Base-by-base conservation (phyloP, 2,797 vertebrate species). In the Sitta carolinensis region DNA sequence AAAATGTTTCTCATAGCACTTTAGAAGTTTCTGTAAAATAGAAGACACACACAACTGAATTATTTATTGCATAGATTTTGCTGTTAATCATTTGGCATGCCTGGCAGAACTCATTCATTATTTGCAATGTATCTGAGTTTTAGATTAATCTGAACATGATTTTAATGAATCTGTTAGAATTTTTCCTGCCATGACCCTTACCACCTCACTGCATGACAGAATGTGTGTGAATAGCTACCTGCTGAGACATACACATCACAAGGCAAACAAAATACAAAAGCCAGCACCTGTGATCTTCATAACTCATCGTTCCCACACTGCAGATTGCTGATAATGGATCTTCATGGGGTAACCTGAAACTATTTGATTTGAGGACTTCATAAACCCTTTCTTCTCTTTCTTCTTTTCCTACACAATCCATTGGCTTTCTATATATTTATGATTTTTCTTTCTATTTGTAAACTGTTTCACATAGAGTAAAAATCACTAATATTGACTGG, bases 11-110 rank as follows among this genome's bases (percentile, higher is more conserved):
- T 55, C 36, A 58, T 29, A 68, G 15, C 32, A 78, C 13, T 69
- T 81, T 27, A 51, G 64, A 69, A 59, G 40, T 81, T 91, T 72
- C 73, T 84, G 15, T 84, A 62, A 78, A 88, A 62, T n/a, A 38
- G 23, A 66, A 86, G 59, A 78, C 23, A 48, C 14, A n/a, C 10
- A 45, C 11, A 84, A 30, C 27, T 77, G 64, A 77, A 85, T 83
- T 91, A 93, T 80, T 94, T 92, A 59, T 94, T 58, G 38, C 34
- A 61, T 30, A 72, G 58, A 36, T 89, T 91, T 89, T 93, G 38
- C 51, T 36, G 54, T 58, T 48, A 32, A 81, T 94, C 58, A 64
- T 1, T 36, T 89, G 76, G 30, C 74, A 12, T 32, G 80, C 19
- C n/a, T 83, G 50, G 32, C 32, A 84, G 48, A 79, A 3, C 42